These are phyloP conservation scores for Chaetoderma sp. DNA, from an alignment of 2,888 invertebrate genomes.

Conservation along the genomic window DNA sequence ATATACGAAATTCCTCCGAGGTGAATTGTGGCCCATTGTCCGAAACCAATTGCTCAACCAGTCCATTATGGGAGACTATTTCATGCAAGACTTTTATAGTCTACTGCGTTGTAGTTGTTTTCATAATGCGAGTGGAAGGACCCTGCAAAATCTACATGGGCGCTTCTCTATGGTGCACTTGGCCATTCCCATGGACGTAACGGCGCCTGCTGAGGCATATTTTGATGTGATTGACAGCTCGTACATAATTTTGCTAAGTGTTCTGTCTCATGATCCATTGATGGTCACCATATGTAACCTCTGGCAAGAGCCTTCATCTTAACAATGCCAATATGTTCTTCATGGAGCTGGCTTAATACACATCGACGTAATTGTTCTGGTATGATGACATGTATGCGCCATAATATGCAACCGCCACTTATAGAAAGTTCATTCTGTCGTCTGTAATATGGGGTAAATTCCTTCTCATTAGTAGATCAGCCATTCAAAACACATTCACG, in stretches of 20 bases:
- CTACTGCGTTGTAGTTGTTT: constrained; percentile 1
- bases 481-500: too few species aligned
- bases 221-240: constrained; percentile 5
- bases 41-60: constrained; percentile 16
- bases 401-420: not conserved
- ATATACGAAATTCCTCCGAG: constrained; percentile 13
- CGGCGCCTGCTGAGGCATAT: constrained; percentile 17
- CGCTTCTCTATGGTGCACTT: constrained; percentile 12
- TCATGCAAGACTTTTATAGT: constrained; percentile 1
- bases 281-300: too few species aligned
- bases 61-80: constrained; percentile 12
- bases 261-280: constrained; percentile 1
- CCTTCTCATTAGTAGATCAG: too few species aligned
- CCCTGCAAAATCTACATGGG: constrained; percentile 21
- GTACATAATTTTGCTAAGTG: not conserved
- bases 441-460: too few species aligned
- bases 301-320: constrained; percentile 79
- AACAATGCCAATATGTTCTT: constrained; percentile 48
- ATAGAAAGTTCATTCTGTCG: too few species aligned
- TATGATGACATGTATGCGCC: constrained; percentile 3
- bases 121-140: constrained; percentile 14
- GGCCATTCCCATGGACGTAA: constrained; percentile 28
- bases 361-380: not conserved
- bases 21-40: constrained; percentile 30
- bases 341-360: constrained; percentile 1